phyloP scores from a whole-genome alignment of 2,888 invertebrate genomes.

The Pyrrhia umbra region DNA sequence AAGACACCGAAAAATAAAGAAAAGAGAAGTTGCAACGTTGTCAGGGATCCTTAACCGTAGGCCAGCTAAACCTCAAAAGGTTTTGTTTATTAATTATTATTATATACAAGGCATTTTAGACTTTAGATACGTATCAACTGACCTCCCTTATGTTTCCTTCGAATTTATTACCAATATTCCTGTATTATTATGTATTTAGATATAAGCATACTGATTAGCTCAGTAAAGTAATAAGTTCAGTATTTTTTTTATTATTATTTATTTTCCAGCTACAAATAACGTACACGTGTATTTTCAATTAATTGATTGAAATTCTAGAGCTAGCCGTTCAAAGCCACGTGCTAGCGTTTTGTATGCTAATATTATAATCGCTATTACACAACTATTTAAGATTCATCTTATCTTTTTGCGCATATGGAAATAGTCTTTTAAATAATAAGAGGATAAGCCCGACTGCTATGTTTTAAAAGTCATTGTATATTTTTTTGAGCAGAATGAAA shows the following conservation, averaged over 20 bases:
- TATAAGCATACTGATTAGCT: too few species aligned
- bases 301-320: neutral
- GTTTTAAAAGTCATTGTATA: neutral
- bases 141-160: too few species aligned
- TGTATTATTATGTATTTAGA: too few species aligned
- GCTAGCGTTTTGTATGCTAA: neutral
- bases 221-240: too few species aligned
- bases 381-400: neutral
- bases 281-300: neutral
- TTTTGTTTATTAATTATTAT: too few species aligned
- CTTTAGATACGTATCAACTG: too few species aligned
- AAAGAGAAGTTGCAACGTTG: slow-evolving; percentile 36
- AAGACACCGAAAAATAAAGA: slow-evolving; percentile 43
- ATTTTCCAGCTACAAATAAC: too few species aligned
- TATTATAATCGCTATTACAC: neutral
- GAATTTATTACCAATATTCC: too few species aligned
- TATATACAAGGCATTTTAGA: neutral
- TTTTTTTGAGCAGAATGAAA: too few species aligned
- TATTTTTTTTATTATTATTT: too few species aligned
- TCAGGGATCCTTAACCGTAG: slow-evolving; percentile 41
- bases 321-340: neutral
- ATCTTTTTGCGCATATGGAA: neutral
- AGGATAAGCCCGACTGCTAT: neutral
- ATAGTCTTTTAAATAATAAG: neutral
- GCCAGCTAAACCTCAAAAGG: too few species aligned